phyloP scores from a whole-genome alignment of 2,113 vertebrate species.

The Sakesphorus luctuosus region DNA sequence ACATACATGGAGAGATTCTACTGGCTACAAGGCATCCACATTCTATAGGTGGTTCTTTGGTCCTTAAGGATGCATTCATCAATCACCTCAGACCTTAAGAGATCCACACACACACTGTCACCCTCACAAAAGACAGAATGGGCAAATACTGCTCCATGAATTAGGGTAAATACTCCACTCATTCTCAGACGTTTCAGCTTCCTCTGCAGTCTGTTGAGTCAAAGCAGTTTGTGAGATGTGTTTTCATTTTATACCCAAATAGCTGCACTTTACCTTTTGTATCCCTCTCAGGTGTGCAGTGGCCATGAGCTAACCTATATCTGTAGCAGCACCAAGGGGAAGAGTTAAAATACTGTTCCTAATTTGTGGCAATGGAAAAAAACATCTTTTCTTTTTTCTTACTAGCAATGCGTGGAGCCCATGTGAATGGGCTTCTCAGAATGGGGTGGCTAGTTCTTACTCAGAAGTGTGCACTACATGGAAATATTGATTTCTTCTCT shows the following conservation, averaged over 20 bases:
- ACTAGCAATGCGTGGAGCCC: neutral
- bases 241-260: neutral
- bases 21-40: no score
- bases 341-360: neutral
- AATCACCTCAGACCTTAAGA: no score
- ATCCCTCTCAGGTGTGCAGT: neutral
- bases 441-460: constrained; percentile 35
- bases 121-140: neutral
- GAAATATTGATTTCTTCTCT: constrained; percentile 52
- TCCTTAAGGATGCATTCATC: no score
- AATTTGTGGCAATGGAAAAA: neutral
- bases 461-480: neutral
- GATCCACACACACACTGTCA: no score
- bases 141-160: neutral
- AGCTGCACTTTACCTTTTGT: neutral
- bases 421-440: neutral
- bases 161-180: neutral
- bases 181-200: neutral
- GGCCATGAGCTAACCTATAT: neutral
- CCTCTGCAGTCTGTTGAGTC: neutral
- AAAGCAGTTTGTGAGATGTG: neutral
- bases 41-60: no score
- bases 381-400: neutral
- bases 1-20: no score
- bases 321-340: neutral